A percentile compares a stretch with the other conserved stretches of the same genome.
These are phyloP conservation scores for Dorcus parallelipipedus DNA, from an alignment of 2,888 invertebrate genomes.

Conservation along the genomic window DNA sequence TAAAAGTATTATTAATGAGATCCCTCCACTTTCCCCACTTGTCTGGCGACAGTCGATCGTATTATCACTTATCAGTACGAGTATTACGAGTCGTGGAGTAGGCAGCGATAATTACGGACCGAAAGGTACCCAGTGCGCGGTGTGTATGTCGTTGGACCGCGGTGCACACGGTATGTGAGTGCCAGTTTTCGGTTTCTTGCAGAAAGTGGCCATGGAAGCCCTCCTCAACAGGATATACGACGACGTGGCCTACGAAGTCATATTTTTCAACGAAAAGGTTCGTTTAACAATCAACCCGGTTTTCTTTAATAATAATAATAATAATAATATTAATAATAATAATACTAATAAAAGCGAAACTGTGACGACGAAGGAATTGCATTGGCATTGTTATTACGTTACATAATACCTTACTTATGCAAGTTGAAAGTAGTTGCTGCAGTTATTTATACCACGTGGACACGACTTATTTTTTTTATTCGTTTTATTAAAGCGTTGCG, in stretches of 20 bases:
- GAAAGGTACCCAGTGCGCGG: conserved; percentile 3
- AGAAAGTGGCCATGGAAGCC: conserved; percentile 26
- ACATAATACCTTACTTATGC: too few relatives aligned
- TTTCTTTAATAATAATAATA: too few relatives aligned
- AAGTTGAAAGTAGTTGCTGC: too few relatives aligned
- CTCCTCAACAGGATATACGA: conserved; percentile 30
- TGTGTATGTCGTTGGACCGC: background rate
- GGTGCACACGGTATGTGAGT: background rate
- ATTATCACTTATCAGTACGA: conserved; percentile 22
- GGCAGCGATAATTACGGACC: conserved; percentile 1
- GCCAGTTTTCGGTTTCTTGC: background rate
- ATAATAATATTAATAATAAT: too few relatives aligned
- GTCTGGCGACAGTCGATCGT: conserved; percentile 8
- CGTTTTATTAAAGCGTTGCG: too few relatives aligned
- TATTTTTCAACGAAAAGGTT: conserved; percentile 18
- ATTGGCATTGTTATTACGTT: too few relatives aligned
- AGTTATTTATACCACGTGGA: too few relatives aligned
- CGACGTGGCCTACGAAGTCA: conserved; percentile 10
- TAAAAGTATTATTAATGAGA: conserved; percentile 11
- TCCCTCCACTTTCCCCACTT: conserved; percentile 19
- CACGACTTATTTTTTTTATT: too few relatives aligned
- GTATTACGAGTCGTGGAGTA: conserved; percentile 10
- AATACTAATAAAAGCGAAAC: too few relatives aligned
- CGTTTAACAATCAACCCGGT: background rate
- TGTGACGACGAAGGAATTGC: too few relatives aligned